Evolutionary conservation across 2,797 vertebrate genomes (phyloP).

Genomic region (Knipowitschia caucasica): DNA sequence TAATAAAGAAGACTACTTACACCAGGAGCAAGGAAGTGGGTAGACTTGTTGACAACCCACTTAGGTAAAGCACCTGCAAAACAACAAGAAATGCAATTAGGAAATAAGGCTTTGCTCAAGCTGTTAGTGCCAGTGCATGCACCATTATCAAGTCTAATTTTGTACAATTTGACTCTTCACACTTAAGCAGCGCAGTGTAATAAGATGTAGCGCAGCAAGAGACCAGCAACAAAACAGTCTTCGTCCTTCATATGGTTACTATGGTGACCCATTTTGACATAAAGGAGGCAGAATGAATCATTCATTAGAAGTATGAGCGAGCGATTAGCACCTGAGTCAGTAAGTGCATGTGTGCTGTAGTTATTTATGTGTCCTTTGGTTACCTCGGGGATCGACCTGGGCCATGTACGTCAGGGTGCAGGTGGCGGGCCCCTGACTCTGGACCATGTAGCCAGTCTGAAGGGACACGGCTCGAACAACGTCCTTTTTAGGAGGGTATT

Average conservation of each 20-base stretch:
- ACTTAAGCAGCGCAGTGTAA: conserved; percentile 10
- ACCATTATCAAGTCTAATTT: conserved; percentile 23
- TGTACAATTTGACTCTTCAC: conserved; percentile 8
- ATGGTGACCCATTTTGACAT: conserved; percentile 52
- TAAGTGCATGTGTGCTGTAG: conserved; percentile 12
- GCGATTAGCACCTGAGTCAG: conserved; percentile 23
- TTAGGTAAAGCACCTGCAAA: conserved; percentile 89
- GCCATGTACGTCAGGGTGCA: conserved; percentile 91
- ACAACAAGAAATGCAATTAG: neutral
- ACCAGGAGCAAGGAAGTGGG: conserved; percentile 88
- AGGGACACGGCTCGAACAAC: conserved; percentile 91
- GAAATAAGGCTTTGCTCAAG: conserved; percentile 4
- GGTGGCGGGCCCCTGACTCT: conserved; percentile 80
- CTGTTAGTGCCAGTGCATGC: conserved; percentile 16
- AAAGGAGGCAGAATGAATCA: conserved; percentile 53
- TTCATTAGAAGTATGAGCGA: conserved; percentile 40
- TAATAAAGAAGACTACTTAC: conserved; percentile 72
- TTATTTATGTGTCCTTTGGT: conserved; percentile 4
- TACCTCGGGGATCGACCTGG: conserved; percentile 94
- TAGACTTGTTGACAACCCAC: conserved; percentile 96
- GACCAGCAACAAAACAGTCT: conserved; percentile 16
- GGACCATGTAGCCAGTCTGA: conserved; percentile 92
- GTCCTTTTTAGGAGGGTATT: conserved; percentile 92
- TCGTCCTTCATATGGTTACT: conserved; percentile 55
- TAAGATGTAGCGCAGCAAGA: neutral